Evolutionary conservation across 2,888 invertebrate species (phyloP), one percentile per base, ranked within the genome.

Genomic region (Tenthredo amoena): DNA sequence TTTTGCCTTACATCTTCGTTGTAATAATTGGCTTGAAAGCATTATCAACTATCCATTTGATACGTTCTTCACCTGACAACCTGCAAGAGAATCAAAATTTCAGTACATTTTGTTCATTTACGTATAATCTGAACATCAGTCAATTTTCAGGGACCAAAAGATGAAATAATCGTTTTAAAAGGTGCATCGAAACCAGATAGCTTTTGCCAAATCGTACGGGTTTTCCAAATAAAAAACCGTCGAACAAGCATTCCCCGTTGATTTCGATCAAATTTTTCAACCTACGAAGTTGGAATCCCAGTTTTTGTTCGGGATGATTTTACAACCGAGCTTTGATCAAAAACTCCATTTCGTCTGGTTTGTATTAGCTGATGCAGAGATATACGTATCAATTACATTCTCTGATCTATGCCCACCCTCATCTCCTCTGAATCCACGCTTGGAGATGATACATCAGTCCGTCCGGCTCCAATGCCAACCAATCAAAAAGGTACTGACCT

Each of bases 271-370:
- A 50, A 21, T 77, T 77, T 55, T 77, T 34, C 31, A 31, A 77
- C 31, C 26, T 5, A 34, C 55, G 12, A 18, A 37, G 7, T 77
- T 55, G 31, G 34, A 77, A 55, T 34, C 18, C n/a, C 34, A 55
- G 50, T 18, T 50, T 55, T 55, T 77, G 34, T 55, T 77, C 50
- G n/a, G 31, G 9, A 34, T 77, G 34, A 77, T 34, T 34, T 55
- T 50, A 34, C 26, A 77, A 77, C 9, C 31, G 55, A 18, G 55
- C 50, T 77, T 50, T 77, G 77, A 77, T 77, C 77, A 77, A 55
- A 77, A 47, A 55, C 77, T 47, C 55, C 6, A 77, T 55, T 55
- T 55, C 7, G 12, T 12, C 55, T 55, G 31, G 77, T 77, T 18
- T 74, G 12, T 47, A 74, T 47, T 43, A n/a, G 43, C 43, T 26